A percentile compares a stretch with the other conserved stretches of the same genome.
These are phyloP conservation scores for Gymnoscelis rufifasciata DNA, from an alignment of 2,888 invertebrate genomes.

Conservation along the genomic window DNA sequence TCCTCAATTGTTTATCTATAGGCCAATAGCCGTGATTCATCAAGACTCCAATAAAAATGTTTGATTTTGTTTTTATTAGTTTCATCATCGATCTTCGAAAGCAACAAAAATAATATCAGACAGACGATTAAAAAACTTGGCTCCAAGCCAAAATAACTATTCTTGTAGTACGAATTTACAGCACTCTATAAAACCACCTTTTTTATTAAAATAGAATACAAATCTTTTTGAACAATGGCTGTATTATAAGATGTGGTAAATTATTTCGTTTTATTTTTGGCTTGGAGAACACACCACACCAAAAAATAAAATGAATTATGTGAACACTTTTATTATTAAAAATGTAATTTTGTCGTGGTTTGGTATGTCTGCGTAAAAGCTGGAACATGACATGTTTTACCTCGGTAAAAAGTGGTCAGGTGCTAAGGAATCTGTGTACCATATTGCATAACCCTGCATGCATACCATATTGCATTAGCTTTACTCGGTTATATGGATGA, in stretches of 20 bases:
- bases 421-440: too few relatives aligned
- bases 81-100: not conserved
- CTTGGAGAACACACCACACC: too few relatives aligned
- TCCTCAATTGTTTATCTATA: too few relatives aligned
- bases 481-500: too few relatives aligned
- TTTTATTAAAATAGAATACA: constrained; percentile 37
- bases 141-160: constrained; percentile 40
- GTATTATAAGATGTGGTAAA: constrained; percentile 7
- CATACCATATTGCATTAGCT: too few relatives aligned
- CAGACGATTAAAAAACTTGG: constrained; percentile 26
- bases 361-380: too few relatives aligned
- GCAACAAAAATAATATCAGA: not conserved
- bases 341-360: too few relatives aligned
- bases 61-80: not conserved
- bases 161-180: constrained; percentile 45
- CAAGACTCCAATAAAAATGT: not conserved
- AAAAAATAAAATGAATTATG: too few relatives aligned
- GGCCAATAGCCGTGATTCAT: not conserved
- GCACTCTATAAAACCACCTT: constrained; percentile 39
- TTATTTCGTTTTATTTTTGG: not conserved
- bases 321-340: too few relatives aligned
- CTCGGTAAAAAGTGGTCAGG: too few relatives aligned
- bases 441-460: too few relatives aligned
- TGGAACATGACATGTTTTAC: too few relatives aligned
- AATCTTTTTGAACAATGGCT: constrained; percentile 28